Percentiles rank a stretch among this genome's conserved stretches.
phyloP scores from a whole-genome alignment of 2,888 invertebrate genomes.

The Mythimna lalbum region DNA sequence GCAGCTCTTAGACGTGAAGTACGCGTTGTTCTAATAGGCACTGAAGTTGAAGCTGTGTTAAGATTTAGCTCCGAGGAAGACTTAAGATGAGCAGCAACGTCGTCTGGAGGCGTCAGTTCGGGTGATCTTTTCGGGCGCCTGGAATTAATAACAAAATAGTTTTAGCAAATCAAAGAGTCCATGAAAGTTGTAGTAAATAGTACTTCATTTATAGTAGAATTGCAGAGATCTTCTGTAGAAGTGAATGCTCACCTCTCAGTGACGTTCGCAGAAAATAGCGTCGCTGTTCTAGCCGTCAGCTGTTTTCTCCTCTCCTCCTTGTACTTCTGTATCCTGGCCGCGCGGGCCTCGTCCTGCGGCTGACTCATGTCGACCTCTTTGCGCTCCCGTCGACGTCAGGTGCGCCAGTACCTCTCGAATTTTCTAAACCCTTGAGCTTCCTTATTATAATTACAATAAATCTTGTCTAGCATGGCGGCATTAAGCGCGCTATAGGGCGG shows the following conservation, averaged over 20 bases:
- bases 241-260: conserved; percentile 83
- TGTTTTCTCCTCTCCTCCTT: conserved; percentile 94
- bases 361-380: conserved; percentile 80
- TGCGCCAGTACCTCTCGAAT: conserved; percentile 75
- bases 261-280: conserved; percentile 92
- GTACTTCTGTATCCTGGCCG: conserved; percentile 93
- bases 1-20: conserved; percentile 93
- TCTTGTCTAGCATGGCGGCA: conserved; percentile 88
- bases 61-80: conserved; percentile 88
- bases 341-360: conserved; percentile 88
- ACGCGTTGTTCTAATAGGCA: conserved; percentile 93
- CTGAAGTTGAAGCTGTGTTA: conserved; percentile 84
- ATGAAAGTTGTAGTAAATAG: neutral
- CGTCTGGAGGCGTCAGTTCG: conserved; percentile 79
- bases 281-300: conserved; percentile 91
- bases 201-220: neutral
- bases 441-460: conserved; percentile 74
- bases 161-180: conserved; percentile 19
- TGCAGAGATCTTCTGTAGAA: neutral
- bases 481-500: conserved; percentile 84
- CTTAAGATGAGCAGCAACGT: conserved; percentile 80
- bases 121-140: conserved; percentile 80
- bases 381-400: conserved; percentile 79
- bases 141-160: conserved; percentile 70
- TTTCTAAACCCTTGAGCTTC: conserved; percentile 71